A percentile compares a stretch with the other conserved stretches of the same genome.
phyloP scores from a whole-genome alignment of 2,113 vertebrate species.

The Eretmochelys imbricata region DNA sequence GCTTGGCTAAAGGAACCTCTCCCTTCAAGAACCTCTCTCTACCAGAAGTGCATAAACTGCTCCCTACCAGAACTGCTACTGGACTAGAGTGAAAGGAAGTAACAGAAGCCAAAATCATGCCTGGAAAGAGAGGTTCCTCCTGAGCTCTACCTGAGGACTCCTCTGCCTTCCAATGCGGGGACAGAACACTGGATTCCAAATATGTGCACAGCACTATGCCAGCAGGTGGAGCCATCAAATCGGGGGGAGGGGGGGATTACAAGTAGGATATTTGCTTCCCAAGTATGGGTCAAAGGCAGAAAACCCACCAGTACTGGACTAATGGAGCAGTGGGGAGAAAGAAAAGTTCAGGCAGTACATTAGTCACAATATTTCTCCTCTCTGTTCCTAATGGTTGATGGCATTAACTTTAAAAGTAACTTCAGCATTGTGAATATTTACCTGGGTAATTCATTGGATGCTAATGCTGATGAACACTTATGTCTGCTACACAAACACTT shows the following conservation, averaged over 20 bases:
- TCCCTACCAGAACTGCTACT: background rate
- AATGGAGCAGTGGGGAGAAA: background rate
- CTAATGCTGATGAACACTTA: background rate
- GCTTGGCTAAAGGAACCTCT: background rate
- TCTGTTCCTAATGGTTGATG: background rate
- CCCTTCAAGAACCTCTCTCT: background rate
- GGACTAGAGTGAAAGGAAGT: background rate
- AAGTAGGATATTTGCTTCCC: background rate
- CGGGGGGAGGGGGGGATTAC: background rate
- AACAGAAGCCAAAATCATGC: background rate
- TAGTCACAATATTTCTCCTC: slow-evolving; percentile 11
- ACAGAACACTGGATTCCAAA: background rate
- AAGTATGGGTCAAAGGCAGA: background rate
- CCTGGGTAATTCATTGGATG: background rate
- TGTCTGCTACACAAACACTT: background rate
- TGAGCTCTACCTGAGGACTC: background rate
- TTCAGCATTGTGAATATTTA: background rate
- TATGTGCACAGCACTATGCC: background rate
- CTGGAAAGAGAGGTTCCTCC: background rate
- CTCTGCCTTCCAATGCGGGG: background rate
- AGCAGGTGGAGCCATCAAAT: background rate
- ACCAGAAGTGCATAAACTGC: background rate
- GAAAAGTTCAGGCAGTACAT: background rate
- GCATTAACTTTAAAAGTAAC: slow-evolving; percentile 17
- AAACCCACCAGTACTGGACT: background rate